Percentiles rank a stretch among this genome's conserved stretches.
Evolutionary conservation across 2,888 invertebrate species (phyloP).

Genomic region (Elegia similella): DNA sequence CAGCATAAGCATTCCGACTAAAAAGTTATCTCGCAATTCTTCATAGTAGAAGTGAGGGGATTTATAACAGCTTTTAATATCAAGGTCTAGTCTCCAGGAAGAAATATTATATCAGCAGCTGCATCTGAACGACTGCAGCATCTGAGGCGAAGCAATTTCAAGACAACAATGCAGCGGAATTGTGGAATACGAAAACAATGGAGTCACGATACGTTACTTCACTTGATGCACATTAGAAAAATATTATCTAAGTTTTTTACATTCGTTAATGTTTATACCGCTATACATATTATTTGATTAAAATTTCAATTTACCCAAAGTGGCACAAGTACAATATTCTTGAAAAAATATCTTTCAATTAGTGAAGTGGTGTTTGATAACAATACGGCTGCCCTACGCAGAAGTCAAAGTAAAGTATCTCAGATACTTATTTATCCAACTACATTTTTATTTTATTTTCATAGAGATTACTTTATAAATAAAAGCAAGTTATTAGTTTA

Average conservation of each 20-base stretch:
- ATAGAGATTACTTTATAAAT: too few relatives aligned
- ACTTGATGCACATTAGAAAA: too few relatives aligned
- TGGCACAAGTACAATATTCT: background rate
- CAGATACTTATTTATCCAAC: too few relatives aligned
- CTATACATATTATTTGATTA: too few relatives aligned
- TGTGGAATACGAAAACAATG: constrained; percentile 14
- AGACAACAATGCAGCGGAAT: constrained; percentile 11
- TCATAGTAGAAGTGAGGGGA: background rate
- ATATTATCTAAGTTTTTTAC: too few relatives aligned
- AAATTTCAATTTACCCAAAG: background rate
- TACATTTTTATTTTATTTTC: too few relatives aligned
- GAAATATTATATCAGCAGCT: constrained; percentile 17
- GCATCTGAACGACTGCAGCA: constrained; percentile 16
- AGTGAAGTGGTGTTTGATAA: constrained; percentile 1
- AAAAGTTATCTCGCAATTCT: background rate
- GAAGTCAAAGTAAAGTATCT: too few relatives aligned
- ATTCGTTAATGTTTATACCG: too few relatives aligned
- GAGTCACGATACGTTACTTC: background rate
- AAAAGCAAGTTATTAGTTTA: too few relatives aligned
- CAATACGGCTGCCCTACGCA: too few relatives aligned
- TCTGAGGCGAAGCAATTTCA: constrained; percentile 16
- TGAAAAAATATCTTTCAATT: background rate
- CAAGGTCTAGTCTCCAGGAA: constrained; percentile 12
- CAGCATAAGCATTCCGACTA: background rate
- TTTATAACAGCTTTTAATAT: constrained; percentile 16